Evolutionary conservation across 2,888 invertebrate species (phyloP).

Genomic region (Dione vanillae): DNA sequence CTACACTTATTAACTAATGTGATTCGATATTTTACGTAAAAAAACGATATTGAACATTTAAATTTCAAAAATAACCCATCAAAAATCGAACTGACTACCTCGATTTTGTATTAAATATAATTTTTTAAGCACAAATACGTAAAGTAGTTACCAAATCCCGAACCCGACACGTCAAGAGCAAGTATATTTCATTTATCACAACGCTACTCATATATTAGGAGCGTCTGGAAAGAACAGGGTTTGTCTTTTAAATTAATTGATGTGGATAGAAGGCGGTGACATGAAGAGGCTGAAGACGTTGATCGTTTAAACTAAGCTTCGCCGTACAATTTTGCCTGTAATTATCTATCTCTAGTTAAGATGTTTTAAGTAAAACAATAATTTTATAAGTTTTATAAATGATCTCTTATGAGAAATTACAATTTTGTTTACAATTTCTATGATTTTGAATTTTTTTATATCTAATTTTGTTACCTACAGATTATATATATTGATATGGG

Average conservation of each 20-base stretch:
- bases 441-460: too few species aligned
- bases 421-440: too few species aligned
- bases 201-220: conserved; percentile 66
- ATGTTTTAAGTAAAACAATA: too few species aligned
- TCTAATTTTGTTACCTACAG: too few species aligned
- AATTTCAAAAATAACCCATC: neutral
- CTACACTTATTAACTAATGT: too few species aligned
- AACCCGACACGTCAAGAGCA: conserved; percentile 29
- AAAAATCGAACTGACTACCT: neutral
- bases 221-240: conserved; percentile 60
- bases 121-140: conserved; percentile 11
- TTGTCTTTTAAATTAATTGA: conserved; percentile 78
- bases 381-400: too few species aligned
- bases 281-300: conserved; percentile 15
- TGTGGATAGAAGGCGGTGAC: conserved; percentile 33
- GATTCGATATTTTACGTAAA: too few species aligned
- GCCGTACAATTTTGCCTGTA: neutral
- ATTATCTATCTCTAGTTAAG: neutral
- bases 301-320: neutral
- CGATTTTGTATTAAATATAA: neutral
- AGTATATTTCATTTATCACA: conserved; percentile 41
- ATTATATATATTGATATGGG: too few species aligned
- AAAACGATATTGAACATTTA: neutral
- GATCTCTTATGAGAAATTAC: too few species aligned
- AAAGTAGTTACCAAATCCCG: conserved; percentile 26